Base-by-base conservation (phyloP, 2,797 vertebrate species). In the Eulemur coronatus region DNA sequence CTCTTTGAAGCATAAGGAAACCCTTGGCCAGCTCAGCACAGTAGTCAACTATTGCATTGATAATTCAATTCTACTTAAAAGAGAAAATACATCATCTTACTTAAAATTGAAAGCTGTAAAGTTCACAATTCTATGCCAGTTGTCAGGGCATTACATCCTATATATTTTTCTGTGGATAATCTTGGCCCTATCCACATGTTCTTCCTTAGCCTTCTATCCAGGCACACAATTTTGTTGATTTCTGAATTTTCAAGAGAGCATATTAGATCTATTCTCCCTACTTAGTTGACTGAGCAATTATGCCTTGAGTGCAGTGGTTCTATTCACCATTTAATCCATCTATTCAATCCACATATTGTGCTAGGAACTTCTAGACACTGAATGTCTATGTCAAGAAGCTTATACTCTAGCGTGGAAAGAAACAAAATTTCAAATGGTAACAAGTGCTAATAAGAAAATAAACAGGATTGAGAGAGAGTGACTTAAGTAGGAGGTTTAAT, bases 31-130 rank as follows among this genome's bases (percentile, higher is more conserved):
- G 33, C 30, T 93, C 69, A 89, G 52, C 41, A 20, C 10, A 38
- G 7, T 69, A 67, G 43, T 14, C 59, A 86, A 87, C 12, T 75
- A 73, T 96, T 80, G 14, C n/a, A 73, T 4, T 94, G 35, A 89
- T 93, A 96, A 72, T 84, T 63, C 24, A 65, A 15, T 90, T 93
- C 18, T 89, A 89, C 89, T 94, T 94, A 87, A 86, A 93, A 91
- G 48, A 95, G 28, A 80, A 96, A 91, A 82, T 80, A 43, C 52
- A 67, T 48, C 86, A 7, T 87, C 48, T 91, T 81, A 70, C 79
- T 93, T 69, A 94, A 89, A 93, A 87, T 30, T 52, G 15, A 91
- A 92, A 96, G 22, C 5, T 30, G 30, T 81, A 82, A 97, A 78
- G 15, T 75, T 35, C 61, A 78, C 3, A 67, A 50, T 69, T 90